Conservation (phyloP, 2,888 invertebrate genomes). For the Leucoma salicis region DNA sequence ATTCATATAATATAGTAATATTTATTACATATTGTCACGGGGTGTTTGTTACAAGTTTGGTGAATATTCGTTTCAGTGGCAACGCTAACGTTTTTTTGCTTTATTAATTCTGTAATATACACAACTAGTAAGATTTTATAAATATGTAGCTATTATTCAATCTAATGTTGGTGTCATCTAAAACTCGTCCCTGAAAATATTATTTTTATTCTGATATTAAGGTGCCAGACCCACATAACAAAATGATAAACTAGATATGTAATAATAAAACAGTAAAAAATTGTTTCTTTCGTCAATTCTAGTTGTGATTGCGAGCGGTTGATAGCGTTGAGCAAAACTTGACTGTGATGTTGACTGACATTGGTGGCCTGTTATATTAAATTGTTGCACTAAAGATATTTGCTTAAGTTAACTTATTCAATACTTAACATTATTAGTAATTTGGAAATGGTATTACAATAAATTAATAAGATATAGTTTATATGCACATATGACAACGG, state of each 20-base stretch:
- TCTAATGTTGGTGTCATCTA: too few species aligned
- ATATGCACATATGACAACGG: constrained; percentile 63
- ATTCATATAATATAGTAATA: constrained; percentile 76
- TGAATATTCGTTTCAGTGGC: constrained; percentile 23
- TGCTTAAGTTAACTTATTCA: constrained; percentile 72
- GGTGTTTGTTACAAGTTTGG: constrained; percentile 29
- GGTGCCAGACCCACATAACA: neutral
- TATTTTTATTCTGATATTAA: too few species aligned
- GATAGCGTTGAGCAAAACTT: constrained; percentile 42
- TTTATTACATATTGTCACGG: constrained; percentile 61
- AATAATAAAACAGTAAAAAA: neutral
- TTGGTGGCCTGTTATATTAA: constrained; percentile 54
- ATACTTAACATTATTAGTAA: constrained; percentile 77
- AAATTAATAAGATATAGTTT: constrained; percentile 74
- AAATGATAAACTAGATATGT: neutral
- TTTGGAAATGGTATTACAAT: constrained; percentile 53
- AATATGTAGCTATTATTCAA: too few species aligned
- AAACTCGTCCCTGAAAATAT: too few species aligned
- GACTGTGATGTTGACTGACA: constrained; percentile 60
- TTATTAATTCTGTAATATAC: neutral
- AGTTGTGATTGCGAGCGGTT: neutral
- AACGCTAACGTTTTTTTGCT: neutral
- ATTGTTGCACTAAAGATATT: constrained; percentile 62
- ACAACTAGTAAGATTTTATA: neutral
- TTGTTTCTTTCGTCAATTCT: neutral